Percentiles rank a stretch among this genome's conserved stretches.
These are phyloP conservation scores for Tetrapedia diversipes DNA, from an alignment of 2,888 invertebrate genomes.

Conservation along the genomic window DNA sequence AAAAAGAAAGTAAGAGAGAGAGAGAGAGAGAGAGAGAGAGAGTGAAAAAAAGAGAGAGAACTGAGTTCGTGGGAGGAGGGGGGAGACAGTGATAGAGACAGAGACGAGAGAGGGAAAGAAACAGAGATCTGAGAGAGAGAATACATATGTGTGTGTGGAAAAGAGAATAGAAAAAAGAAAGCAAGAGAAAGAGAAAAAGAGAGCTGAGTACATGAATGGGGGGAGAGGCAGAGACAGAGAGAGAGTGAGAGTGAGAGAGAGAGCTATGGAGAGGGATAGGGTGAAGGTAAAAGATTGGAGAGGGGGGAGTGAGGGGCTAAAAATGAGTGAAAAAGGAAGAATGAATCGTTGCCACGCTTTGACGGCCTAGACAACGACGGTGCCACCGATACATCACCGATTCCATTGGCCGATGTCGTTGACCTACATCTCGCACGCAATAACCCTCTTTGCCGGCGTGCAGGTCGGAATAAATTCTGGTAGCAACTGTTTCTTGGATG, in stretches of 20 bases:
- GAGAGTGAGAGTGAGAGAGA: neutral
- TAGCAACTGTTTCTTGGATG: neutral
- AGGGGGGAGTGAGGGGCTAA: neutral
- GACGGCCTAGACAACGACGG: constrained; percentile 37
- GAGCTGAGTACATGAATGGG: too few relatives aligned
- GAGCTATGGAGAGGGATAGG: too few relatives aligned
- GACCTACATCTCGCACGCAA: constrained; percentile 32
- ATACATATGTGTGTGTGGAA: too few relatives aligned
- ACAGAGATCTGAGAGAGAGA: neutral
- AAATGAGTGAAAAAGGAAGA: constrained; percentile 30
- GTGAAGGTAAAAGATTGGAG: too few relatives aligned
- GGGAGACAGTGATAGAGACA: neutral
- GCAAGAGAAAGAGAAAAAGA: neutral
- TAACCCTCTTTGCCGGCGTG: neutral
- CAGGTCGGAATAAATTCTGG: neutral
- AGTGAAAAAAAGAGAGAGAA: neutral
- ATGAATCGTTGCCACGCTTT: constrained; percentile 54
- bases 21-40: constrained; percentile 7
- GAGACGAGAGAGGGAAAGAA: constrained; percentile 4
- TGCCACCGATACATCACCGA: constrained; percentile 40
- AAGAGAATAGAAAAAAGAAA: constrained; percentile 10
- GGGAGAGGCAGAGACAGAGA: constrained; percentile 8
- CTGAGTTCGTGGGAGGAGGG: too few relatives aligned
- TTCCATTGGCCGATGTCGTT: constrained; percentile 31
- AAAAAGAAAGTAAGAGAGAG: constrained; percentile 40